These are phyloP conservation scores for Melolontha melolontha DNA, from an alignment of 2,888 invertebrate genomes.

Conservation along the genomic window DNA sequence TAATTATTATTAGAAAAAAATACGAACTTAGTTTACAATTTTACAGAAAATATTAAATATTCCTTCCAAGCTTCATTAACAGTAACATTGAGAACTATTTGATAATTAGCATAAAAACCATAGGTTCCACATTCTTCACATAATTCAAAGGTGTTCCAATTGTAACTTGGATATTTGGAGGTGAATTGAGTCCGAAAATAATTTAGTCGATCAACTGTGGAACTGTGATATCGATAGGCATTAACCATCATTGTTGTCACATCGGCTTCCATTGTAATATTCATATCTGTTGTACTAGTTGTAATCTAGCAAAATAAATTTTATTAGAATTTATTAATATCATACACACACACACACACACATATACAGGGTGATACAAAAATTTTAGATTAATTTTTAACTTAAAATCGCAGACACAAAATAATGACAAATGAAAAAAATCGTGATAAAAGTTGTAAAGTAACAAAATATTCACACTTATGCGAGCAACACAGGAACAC, in stretches of 20 bases:
- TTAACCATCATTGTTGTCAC: neutral
- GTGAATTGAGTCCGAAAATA: neutral
- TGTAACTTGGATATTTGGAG: neutral
- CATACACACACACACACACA: no score
- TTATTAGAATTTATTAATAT: no score
- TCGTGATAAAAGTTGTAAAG: no score
- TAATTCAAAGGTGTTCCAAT: neutral
- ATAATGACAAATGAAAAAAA: no score
- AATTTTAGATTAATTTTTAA: no score
- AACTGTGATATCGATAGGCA: neutral
- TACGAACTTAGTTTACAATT: no score
- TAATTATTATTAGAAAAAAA: no score
- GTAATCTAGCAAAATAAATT: no score
- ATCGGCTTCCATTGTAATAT: neutral
- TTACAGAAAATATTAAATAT: neutral
- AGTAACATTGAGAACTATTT: slow-evolving; percentile 4
- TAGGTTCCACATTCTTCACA: neutral
- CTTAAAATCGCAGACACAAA: no score
- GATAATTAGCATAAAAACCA: neutral
- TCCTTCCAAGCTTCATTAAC: neutral
- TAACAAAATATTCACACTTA: no score
- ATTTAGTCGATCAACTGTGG: neutral
- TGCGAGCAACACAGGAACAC: no score
- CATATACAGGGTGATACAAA: no score
- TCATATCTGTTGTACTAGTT: neutral